Evolutionary conservation across 1,140 invertebrate species (phyloP), one percentile per base, ranked within the genome.

Genomic region (Dysdera silvatica): DNA sequence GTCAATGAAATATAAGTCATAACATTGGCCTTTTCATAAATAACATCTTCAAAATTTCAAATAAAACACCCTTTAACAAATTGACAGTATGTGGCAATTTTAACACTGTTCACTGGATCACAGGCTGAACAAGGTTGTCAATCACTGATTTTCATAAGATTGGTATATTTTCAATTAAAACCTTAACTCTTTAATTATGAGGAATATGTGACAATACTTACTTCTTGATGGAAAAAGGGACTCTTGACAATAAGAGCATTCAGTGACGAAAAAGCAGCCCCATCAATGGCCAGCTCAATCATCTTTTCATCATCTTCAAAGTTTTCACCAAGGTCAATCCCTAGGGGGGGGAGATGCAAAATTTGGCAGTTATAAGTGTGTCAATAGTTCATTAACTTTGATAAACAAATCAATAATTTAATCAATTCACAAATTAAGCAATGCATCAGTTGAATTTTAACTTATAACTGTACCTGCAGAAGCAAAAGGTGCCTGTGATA

Each of bases 211-310:
- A 63, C 61, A 62, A 54, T 59, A 68, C 67, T 65, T 71, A 88
- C 87, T 76, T 89, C 89, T 61, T 82, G 79, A 67, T 83, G 83
- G 47, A 92, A 82, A 18, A 78, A 74, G 20, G 84, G 80, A 59
- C 82, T 86, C n/a, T 84, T 81, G 2, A 93, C 77, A 47, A 94
- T 76, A 23, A 85, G 79, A 41, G 85, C 82, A 14, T 84, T 80
- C 12, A 91, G 71, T 71, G 89, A 91, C 35, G 84, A 82, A 70
- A 95, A 94, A 1, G 89, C 85, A 74, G 88, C 85, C 24, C 82
- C 82, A n/a, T 86, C 84, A 23, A 94, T 81, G 3, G 90, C 87
- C 31, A 83, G 75, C 71, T 89, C 85, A 7, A 89, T 80, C 1
- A 89, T 75, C 53, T 78, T 75, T 70, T 90, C 88, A 74, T 90